Percentiles rank a stretch among this genome's conserved stretches.
Conservation (phyloP, 2,113 vertebrate genomes). For the Chionomys nivalis region DNA sequence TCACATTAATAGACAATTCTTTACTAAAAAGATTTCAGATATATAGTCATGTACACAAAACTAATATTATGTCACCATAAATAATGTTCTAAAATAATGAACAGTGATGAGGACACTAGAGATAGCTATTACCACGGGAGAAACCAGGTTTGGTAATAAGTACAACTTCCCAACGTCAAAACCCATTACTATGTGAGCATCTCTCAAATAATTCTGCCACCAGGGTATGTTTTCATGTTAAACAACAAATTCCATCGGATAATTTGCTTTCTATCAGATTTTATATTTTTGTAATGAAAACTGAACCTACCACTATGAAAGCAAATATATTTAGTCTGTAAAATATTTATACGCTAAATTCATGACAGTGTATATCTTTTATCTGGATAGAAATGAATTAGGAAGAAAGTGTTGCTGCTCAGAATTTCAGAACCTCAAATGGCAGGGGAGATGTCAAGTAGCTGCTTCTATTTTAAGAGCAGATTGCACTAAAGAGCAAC, state of each 20-base stretch:
- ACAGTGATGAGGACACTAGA: not conserved
- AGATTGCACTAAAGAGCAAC: constrained; percentile 43
- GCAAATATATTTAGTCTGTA: not conserved
- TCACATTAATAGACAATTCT: not conserved
- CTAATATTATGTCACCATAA: not conserved
- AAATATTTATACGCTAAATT: not conserved
- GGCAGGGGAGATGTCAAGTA: not conserved
- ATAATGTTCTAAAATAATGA: not conserved
- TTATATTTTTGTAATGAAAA: constrained; percentile 51
- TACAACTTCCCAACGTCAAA: not conserved
- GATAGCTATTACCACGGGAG: not conserved
- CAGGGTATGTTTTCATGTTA: not conserved
- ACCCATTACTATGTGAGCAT: not conserved
- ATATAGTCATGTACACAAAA: not conserved
- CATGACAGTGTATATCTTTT: not conserved
- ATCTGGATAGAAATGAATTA: constrained; percentile 3
- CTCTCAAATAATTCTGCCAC: not conserved
- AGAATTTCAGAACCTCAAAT: not conserved
- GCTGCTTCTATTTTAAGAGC: constrained; percentile 37
- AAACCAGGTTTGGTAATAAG: not conserved
- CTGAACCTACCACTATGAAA: not conserved
- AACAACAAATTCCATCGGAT: not conserved
- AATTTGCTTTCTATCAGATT: constrained; percentile 17
- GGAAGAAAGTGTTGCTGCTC: not conserved
- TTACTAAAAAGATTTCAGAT: constrained; percentile 6